Base-by-base conservation (phyloP, 2,113 vertebrate genomes). In the Sorex fumeus region DNA sequence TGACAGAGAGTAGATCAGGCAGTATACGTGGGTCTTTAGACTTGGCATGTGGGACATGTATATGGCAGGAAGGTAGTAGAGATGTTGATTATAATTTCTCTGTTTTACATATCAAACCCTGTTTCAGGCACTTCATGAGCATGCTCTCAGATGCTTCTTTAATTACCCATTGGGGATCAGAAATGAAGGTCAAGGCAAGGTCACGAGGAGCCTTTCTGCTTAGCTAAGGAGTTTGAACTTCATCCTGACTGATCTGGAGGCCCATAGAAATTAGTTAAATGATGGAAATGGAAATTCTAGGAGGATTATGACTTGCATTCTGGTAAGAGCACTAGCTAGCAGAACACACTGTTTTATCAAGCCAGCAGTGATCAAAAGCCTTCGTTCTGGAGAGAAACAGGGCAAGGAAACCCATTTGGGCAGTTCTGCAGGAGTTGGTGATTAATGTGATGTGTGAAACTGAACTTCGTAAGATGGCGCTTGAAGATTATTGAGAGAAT, bases 71-170 rank as follows among this genome's bases (percentile, higher is more conserved):
- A 92, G 74, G 70, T 71, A 83, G 25, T 72, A 50, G 23, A 40
- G 36, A 60, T 60, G 21, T 21, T 21, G 57, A 60, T 66, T 53
- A 7, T 6, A 30, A 12, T 21, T 25, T 13, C 11, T 53, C 83
- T 85, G 62, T 82, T 77, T 88, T n/a, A 67, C 32, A 8, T 74
- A 57, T 90, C 25, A 62, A 34, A 88, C 62, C 13, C 16, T 64
- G 36, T 62, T 64, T 75, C 60, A 74, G 27, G 32, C 45, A 75
- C 30, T 90, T 90, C 53, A 60, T 6, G 50, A 15, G 25, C 34
- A 32, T 74, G 13, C 9, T 87, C 69, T 95, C 9, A 4, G 6
- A 5, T 34, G 32, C 43, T 30, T 19, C 43, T 18, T 70, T 0
- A 28, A 76, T 47, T 16, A 70, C 32, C 40, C 32, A 18, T 9